These are phyloP conservation scores for Gymnocephalus cernua DNA, from an alignment of 2,113 vertebrate species.

Conservation along the genomic window DNA sequence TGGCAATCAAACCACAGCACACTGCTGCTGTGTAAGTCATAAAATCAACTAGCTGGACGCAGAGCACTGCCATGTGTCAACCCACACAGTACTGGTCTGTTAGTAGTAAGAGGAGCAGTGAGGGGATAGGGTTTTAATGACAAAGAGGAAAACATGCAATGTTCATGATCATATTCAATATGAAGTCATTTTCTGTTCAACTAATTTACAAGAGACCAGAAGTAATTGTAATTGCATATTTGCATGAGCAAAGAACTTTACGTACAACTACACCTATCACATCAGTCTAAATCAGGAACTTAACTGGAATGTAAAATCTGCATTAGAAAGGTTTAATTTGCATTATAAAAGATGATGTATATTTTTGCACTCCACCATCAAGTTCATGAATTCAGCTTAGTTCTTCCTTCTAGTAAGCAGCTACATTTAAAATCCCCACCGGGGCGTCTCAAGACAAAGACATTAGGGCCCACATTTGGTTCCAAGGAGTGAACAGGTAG, in stretches of 20 bases:
- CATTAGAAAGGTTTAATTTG: no score
- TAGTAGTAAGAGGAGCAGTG: background rate
- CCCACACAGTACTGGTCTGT: constrained; percentile 15
- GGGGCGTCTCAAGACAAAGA: background rate
- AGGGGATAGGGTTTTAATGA: background rate
- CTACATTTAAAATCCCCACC: background rate
- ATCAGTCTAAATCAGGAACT: no score
- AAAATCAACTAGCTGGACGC: constrained; percentile 16
- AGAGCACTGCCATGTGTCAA: constrained; percentile 12
- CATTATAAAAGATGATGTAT: no score
- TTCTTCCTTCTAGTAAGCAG: background rate
- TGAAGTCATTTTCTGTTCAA: background rate
- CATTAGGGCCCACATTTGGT: no score
- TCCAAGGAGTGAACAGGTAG: background rate
- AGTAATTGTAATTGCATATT: background rate
- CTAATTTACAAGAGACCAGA: background rate
- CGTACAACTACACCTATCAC: no score
- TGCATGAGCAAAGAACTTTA: no score
- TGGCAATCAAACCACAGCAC: background rate
- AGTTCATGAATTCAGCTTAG: no score
- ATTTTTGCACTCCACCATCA: no score
- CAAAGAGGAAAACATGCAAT: background rate
- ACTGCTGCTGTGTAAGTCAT: background rate
- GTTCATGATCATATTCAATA: background rate
- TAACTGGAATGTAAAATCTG: no score